Conservation (phyloP, 2,888 invertebrate genomes). For the Thereva unica region DNA sequence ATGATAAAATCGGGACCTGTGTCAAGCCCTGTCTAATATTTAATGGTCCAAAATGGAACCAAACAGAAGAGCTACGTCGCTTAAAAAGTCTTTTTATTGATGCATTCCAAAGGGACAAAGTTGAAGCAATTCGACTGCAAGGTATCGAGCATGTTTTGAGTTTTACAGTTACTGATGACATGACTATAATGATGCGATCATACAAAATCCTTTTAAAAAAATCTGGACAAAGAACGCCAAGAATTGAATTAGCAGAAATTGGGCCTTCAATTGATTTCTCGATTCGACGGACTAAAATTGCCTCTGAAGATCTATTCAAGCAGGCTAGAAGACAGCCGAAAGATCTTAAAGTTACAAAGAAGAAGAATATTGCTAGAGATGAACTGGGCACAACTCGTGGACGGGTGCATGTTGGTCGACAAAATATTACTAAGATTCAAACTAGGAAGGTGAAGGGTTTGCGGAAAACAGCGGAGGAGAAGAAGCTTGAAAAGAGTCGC, state of each 20-base stretch:
- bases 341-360: slow-evolving; percentile 75
- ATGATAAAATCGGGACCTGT: slow-evolving; percentile 76
- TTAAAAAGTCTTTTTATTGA: slow-evolving; percentile 89
- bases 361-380: slow-evolving; percentile 90
- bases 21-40: slow-evolving; percentile 91
- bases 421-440: slow-evolving; percentile 81
- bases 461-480: slow-evolving; percentile 73
- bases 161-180: slow-evolving; percentile 81
- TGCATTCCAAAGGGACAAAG: slow-evolving; percentile 74
- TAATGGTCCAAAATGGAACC: slow-evolving; percentile 89
- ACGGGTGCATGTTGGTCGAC: slow-evolving; percentile 90
- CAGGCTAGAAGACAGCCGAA: slow-evolving; percentile 80
- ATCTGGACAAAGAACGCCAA: slow-evolving; percentile 84
- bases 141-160: slow-evolving; percentile 93
- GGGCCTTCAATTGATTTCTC: slow-evolving; percentile 89
- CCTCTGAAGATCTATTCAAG: slow-evolving; percentile 86
- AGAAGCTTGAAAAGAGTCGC: slow-evolving; percentile 63
- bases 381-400: slow-evolving; percentile 87
- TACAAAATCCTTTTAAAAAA: slow-evolving; percentile 85
- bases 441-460: slow-evolving; percentile 90
- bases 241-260: slow-evolving; percentile 75
- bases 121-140: slow-evolving; percentile 79
- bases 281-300: slow-evolving; percentile 83
- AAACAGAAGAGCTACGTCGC: slow-evolving; percentile 76
- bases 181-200: slow-evolving; percentile 76